phyloP scores from a whole-genome alignment of 2,888 invertebrate genomes.

The Falcaria lacertinaria region DNA sequence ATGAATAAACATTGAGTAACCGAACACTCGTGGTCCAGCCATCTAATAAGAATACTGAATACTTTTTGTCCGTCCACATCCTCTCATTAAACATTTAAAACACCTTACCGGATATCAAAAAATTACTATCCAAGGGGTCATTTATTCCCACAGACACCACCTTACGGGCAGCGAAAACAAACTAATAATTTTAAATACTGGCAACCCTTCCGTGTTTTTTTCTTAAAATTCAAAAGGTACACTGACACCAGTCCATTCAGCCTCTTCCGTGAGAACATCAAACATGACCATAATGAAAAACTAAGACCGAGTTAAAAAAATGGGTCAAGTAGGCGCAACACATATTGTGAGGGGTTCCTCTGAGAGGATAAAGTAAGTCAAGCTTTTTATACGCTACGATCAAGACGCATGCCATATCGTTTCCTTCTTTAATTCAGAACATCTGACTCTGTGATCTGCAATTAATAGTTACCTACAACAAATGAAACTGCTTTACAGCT shows the following conservation, averaged over 20 bases:
- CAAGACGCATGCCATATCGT: too few relatives aligned
- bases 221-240: slow-evolving; percentile 31
- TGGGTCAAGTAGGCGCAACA: slow-evolving; percentile 5
- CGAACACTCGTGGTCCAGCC: slow-evolving; percentile 52
- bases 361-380: not conserved
- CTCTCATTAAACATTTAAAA: slow-evolving; percentile 54
- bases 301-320: slow-evolving; percentile 49
- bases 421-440: too few relatives aligned
- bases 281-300: slow-evolving; percentile 67
- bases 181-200: slow-evolving; percentile 68
- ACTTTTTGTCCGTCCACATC: slow-evolving; percentile 57
- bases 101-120: slow-evolving; percentile 74
- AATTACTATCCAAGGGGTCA: slow-evolving; percentile 64
- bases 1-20: slow-evolving; percentile 27
- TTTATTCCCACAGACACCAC: slow-evolving; percentile 70
- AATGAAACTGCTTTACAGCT: too few relatives aligned
- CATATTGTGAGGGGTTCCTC: not conserved
- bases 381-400: too few relatives aligned
- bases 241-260: slow-evolving; percentile 56
- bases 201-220: slow-evolving; percentile 76
- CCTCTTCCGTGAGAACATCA: slow-evolving; percentile 75
- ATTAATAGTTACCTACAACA: too few relatives aligned
- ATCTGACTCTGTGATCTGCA: too few relatives aligned
- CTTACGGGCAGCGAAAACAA: slow-evolving; percentile 64
- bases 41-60: slow-evolving; percentile 28